Conservation (phyloP, 2,888 invertebrate species). For the Thereva unica region DNA sequence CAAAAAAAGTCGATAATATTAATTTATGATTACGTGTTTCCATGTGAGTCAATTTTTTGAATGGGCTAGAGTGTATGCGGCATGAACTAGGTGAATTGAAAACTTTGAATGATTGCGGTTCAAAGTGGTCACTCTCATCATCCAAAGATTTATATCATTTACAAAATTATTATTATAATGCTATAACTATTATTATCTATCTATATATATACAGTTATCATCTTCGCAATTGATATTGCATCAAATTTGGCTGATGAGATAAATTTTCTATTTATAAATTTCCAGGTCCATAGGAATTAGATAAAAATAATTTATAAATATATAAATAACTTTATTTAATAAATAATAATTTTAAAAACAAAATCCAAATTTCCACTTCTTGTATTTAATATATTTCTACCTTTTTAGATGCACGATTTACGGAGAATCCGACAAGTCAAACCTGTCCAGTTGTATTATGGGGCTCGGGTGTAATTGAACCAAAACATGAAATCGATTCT, state of each 20-base stretch:
- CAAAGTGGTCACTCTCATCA: slow-evolving; percentile 48
- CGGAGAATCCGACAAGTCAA: slow-evolving; percentile 47
- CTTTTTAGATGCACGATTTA: slow-evolving; percentile 54
- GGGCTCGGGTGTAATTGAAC: slow-evolving; percentile 48
- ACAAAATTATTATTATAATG: neutral
- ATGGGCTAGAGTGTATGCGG: neutral
- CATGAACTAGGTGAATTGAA: neutral
- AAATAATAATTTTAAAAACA: slow-evolving; percentile 29
- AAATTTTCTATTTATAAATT: slow-evolving; percentile 33
- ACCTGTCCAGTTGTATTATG: slow-evolving; percentile 36
- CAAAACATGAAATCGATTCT: slow-evolving; percentile 62
- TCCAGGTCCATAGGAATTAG: slow-evolving; percentile 24
- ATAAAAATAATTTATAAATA: slow-evolving; percentile 35
- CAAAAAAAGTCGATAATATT: too few species aligned
- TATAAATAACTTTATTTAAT: slow-evolving; percentile 30
- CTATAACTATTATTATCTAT: neutral
- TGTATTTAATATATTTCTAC: slow-evolving; percentile 28
- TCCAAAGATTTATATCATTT: slow-evolving; percentile 28
- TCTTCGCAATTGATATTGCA: slow-evolving; percentile 14
- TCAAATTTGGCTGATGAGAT: slow-evolving; percentile 44
- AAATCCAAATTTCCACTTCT: slow-evolving; percentile 43
- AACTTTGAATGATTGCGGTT: slow-evolving; percentile 37
- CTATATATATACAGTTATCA: neutral
- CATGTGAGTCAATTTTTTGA: neutral
- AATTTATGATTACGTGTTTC: neutral